Conservation (phyloP, 2,797 vertebrate genomes). For the Gobionotothen gibberifrons region DNA sequence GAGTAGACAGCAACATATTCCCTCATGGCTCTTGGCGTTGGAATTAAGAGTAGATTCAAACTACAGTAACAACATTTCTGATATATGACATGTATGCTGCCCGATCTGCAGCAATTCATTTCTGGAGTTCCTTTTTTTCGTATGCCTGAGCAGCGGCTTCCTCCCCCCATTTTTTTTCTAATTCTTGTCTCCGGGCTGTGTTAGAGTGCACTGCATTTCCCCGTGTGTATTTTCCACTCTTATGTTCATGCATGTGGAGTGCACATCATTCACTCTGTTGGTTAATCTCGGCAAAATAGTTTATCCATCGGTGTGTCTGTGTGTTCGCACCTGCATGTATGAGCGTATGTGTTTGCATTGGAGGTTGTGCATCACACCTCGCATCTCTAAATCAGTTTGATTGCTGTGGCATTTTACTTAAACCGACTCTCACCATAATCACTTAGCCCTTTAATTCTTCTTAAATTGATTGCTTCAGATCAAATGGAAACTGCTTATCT, state of each 20-base stretch:
- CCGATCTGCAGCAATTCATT: constrained; percentile 81
- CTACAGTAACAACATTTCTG: constrained; percentile 59
- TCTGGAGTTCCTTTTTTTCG: constrained; percentile 62
- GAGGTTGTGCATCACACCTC: constrained; percentile 43
- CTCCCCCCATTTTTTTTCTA: constrained; percentile 52
- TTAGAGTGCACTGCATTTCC: constrained; percentile 69
- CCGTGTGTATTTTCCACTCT: constrained; percentile 61
- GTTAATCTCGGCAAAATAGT: constrained; percentile 57
- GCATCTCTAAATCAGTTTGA: constrained; percentile 73
- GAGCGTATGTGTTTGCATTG: constrained; percentile 46
- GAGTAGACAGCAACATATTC: constrained; percentile 54
- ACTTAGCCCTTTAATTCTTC: constrained; percentile 73
- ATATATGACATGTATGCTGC: constrained; percentile 74
- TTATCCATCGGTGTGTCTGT: constrained; percentile 18
- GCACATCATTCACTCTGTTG: constrained; percentile 51
- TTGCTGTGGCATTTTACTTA: constrained; percentile 72
- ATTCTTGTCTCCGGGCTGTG: constrained; percentile 67
- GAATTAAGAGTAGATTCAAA: constrained; percentile 62
- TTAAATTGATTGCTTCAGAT: constrained; percentile 73
- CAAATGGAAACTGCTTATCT: constrained; percentile 71
- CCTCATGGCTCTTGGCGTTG: constrained; percentile 39
- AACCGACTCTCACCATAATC: constrained; percentile 78
- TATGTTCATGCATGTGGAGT: constrained; percentile 35
- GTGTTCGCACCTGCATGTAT: constrained; percentile 16
- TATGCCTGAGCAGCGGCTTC: constrained; percentile 68